Conservation (phyloP, 2,113 vertebrate genomes). For the Cyanocitta stelleri region DNA sequence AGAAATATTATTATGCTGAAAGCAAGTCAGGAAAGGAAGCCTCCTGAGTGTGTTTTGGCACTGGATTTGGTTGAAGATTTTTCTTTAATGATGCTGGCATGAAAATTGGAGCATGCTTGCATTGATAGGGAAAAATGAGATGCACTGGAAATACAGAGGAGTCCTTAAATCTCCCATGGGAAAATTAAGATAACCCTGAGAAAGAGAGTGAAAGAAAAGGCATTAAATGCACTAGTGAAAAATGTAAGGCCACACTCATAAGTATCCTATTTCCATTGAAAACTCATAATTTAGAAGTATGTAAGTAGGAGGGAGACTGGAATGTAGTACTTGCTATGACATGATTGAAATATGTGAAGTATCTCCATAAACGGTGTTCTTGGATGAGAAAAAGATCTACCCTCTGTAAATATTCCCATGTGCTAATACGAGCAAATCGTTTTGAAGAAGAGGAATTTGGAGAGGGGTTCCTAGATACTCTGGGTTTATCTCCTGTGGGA, state of each 20-base stretch:
- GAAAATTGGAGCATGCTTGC: background rate
- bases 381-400: background rate
- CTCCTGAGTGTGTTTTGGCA: background rate
- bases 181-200: background rate
- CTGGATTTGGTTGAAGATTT: background rate
- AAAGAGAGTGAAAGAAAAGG: slow-evolving; percentile 1
- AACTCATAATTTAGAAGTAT: background rate
- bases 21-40: background rate
- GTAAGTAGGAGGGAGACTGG: background rate
- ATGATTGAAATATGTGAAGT: background rate
- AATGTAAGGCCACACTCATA: background rate
- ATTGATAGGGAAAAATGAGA: background rate
- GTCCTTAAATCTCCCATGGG: background rate
- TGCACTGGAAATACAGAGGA: background rate
- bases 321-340: background rate
- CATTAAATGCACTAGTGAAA: background rate
- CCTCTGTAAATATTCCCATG: background rate
- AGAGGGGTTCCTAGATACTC: background rate
- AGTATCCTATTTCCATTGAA: background rate
- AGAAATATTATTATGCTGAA: background rate
- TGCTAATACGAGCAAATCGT: background rate
- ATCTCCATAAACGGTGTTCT: background rate
- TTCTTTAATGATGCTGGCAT: slow-evolving; percentile 4
- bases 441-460: background rate
- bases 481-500: background rate